Conservation (phyloP, 2,888 invertebrate genomes). For the Adela reaumurella region DNA sequence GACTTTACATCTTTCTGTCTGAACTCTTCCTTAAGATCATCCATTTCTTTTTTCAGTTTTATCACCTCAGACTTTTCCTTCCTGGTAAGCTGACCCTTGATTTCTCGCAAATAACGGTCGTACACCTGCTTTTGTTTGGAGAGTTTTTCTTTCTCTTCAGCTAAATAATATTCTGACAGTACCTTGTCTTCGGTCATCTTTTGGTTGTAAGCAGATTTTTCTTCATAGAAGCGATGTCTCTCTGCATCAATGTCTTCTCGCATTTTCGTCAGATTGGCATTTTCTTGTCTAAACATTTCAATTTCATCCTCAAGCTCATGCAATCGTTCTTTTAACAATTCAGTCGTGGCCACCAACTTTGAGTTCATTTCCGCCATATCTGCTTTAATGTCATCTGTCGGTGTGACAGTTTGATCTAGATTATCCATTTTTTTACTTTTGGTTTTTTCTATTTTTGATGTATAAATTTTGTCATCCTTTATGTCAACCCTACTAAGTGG, state of each 20-base stretch:
- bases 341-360: constrained; percentile 53
- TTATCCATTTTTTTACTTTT: too few relatives aligned
- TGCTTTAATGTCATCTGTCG: constrained; percentile 27
- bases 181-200: constrained; percentile 64
- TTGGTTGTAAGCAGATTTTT: constrained; percentile 55
- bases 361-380: constrained; percentile 44
- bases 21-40: constrained; percentile 62
- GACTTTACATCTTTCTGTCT: constrained; percentile 71
- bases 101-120: constrained; percentile 65
- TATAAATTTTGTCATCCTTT: constrained; percentile 5
- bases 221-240: constrained; percentile 58
- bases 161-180: constrained; percentile 60
- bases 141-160: constrained; percentile 67
- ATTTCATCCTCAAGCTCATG: constrained; percentile 63
- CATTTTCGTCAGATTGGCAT: constrained; percentile 45
- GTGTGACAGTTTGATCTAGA: constrained; percentile 23
- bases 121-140: constrained; percentile 62
- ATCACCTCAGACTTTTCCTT: constrained; percentile 69
- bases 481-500: neutral
- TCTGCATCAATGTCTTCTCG: constrained; percentile 61
- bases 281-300: constrained; percentile 50
- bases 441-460: too few relatives aligned
- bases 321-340: constrained; percentile 59
- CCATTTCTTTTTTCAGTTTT: constrained; percentile 62
- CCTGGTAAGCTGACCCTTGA: constrained; percentile 61